Percentiles rank a stretch among this genome's conserved stretches.
Evolutionary conservation across 2,113 vertebrate genomes (phyloP).

Genomic region (Trachemys scripta): DNA sequence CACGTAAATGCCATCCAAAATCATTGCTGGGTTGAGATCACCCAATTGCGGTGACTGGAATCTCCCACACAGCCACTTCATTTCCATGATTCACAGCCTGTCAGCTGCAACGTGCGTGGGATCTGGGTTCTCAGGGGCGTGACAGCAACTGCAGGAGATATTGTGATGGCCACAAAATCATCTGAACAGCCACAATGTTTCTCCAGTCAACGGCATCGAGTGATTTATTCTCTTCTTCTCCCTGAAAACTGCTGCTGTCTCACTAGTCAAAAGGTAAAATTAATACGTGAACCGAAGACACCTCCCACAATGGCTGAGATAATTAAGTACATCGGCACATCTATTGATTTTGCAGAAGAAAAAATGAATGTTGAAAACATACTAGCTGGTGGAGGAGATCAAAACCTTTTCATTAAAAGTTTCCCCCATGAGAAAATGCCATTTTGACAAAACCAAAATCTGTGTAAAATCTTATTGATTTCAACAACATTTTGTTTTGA

Average conservation of each 20-base stretch:
- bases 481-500: not conserved
- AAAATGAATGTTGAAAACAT: not conserved
- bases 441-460: not conserved
- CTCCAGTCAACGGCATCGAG: not conserved
- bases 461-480: not conserved
- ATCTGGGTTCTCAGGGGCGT: slow-evolving; percentile 35
- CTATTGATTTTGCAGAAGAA: not conserved
- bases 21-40: not conserved
- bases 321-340: not conserved
- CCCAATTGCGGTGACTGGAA: not conserved
- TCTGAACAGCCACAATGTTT: not conserved
- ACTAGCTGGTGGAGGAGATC: not conserved
- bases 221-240: slow-evolving; percentile 28
- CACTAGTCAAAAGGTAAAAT: not conserved
- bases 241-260: not conserved
- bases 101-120: not conserved
- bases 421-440: not conserved
- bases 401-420: not conserved
- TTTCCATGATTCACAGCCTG: slow-evolving; percentile 42
- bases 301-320: not conserved
- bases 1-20: not conserved
- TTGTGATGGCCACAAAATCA: slow-evolving; percentile 31
- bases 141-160: slow-evolving; percentile 27
- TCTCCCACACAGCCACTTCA: not conserved
- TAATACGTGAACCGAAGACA: not conserved